phyloP scores from a whole-genome alignment of 2,113 vertebrate genomes.

The Megaleporinus macrocephalus region DNA sequence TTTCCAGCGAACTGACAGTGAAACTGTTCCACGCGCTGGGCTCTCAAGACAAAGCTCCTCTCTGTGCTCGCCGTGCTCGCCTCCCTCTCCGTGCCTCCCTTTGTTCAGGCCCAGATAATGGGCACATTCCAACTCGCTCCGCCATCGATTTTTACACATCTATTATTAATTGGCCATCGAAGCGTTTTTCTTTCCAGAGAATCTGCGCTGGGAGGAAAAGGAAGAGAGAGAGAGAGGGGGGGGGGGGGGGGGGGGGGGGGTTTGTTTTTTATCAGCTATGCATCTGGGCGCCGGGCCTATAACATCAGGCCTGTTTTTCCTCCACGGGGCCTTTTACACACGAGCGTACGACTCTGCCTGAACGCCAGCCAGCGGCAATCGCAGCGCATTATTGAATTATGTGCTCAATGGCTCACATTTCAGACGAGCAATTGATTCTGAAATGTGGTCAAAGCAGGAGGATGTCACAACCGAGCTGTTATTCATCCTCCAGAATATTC shows the following conservation, averaged over 20 bases:
- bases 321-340: conserved; percentile 74
- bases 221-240: conserved; percentile 42
- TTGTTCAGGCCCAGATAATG: conserved; percentile 37
- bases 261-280: conserved; percentile 70
- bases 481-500: conserved; percentile 40
- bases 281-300: conserved; percentile 76
- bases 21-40: conserved; percentile 29
- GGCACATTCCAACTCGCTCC: conserved; percentile 32
- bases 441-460: conserved; percentile 58
- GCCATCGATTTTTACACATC: conserved; percentile 52
- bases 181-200: conserved; percentile 51
- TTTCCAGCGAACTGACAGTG: conserved; percentile 54
- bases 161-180: conserved; percentile 46
- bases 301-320: conserved; percentile 75
- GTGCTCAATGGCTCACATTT: conserved; percentile 63
- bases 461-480: conserved; percentile 45
- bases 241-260: conserved; percentile 51
- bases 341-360: conserved; percentile 68
- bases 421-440: conserved; percentile 70
- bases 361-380: conserved; percentile 67
- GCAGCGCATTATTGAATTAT: conserved; percentile 76
- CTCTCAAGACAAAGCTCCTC: conserved; percentile 37
- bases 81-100: background rate
- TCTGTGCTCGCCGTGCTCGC: background rate
- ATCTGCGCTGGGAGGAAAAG: conserved; percentile 23